Base-by-base conservation (phyloP, 1,140 invertebrate species). In the Musca vetustissima region DNA sequence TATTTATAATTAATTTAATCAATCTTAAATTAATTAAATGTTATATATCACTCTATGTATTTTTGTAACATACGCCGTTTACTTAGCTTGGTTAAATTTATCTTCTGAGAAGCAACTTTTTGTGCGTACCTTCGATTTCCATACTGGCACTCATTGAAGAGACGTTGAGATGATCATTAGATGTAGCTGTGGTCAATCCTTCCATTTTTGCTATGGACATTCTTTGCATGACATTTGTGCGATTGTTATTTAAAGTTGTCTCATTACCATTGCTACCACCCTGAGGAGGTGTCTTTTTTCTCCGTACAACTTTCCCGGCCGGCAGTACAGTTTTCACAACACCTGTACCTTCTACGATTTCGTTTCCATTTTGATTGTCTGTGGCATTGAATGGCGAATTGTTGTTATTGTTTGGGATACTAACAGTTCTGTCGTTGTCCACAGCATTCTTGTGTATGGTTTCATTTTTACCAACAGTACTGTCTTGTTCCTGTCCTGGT, bases 261-360 rank as follows among this genome's bases (percentile, higher is more conserved):
- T 17, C 28, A 52, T 52, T 52, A 7, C 55, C 36, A 32, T 66
- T 57, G 19, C 17, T n/a, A 14, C 49, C 61, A 65, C 68, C 47
- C 61, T 79, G 76, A 15, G 73, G 78, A 22, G 75, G 73, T 1
- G 78, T 76, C 71, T 82, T 82, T 59, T 82, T 82, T 61, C 80
- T 74, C 1, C 78, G 75, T 48, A 82, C 71, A 19, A 89, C 89
- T 83, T 90, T 91, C 68, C 89, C 90, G 17, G 89, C 86, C 43
- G 90, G 87, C 70, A 91, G 74, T 73, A 89, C 88, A 0, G 88
- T 87, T 70, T 87, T 87, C 9, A 91, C 87, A 53, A 81, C 75
- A 50, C 88, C 74, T 70, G 83, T 85, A 71, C 87, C 89, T 67
- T 88, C 75, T 15, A 70, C 52, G 21, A 71, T 71, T 69, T 78